Conservation (phyloP, 2,888 invertebrate genomes). For the Nycteola revayana region DNA sequence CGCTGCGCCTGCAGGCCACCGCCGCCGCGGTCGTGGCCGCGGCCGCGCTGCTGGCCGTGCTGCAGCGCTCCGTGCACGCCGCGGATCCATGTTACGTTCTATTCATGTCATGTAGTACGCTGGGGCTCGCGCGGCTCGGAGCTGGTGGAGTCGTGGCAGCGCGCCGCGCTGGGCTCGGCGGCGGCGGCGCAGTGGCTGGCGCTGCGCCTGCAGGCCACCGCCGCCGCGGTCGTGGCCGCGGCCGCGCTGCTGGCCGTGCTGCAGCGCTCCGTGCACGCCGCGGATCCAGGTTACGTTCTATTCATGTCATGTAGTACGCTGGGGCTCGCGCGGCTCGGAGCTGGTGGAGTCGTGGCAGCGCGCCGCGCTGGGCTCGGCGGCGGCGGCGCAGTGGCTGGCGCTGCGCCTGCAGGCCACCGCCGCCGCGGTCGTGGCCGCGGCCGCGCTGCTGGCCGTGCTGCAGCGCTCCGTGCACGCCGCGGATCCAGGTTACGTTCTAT, state of each 20-base stretch:
- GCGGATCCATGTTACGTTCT: conserved; percentile 90
- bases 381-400: conserved; percentile 93
- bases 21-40: conserved; percentile 85
- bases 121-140: no score
- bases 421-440: conserved; percentile 84
- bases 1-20: conserved; percentile 91
- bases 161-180: conserved; percentile 90
- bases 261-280: conserved; percentile 87
- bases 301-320: no score
- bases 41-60: conserved; percentile 58
- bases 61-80: conserved; percentile 87
- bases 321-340: no score
- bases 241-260: conserved; percentile 60
- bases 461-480: conserved; percentile 88
- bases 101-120: no score
- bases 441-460: conserved; percentile 59
- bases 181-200: conserved; percentile 94
- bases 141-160: conserved; percentile 88
- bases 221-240: conserved; percentile 85
- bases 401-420: conserved; percentile 91
- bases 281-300: conserved; percentile 89
- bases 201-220: conserved; percentile 90
- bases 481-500: conserved; percentile 89
- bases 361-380: conserved; percentile 90
- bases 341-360: conserved; percentile 90